A percentile compares a stretch with the other conserved stretches of the same genome.
phyloP scores from a whole-genome alignment of 2,888 invertebrate species.

The Cancer borealis region DNA sequence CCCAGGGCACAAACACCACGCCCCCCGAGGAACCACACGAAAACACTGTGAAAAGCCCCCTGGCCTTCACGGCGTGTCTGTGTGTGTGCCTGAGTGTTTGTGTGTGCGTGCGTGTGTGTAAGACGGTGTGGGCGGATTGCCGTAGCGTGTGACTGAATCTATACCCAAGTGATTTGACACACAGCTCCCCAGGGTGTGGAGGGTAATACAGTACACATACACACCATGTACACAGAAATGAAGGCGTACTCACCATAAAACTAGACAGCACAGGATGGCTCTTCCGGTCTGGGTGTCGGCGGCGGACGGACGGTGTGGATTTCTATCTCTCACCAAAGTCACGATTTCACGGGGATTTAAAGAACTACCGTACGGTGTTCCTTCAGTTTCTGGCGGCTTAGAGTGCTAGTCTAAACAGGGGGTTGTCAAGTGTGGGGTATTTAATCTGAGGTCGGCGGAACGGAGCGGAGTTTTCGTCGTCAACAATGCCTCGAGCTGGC shows the following conservation, averaged over 20 bases:
- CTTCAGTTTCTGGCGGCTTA: constrained; percentile 22
- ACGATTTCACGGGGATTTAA: constrained; percentile 61
- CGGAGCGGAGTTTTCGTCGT: constrained; percentile 14
- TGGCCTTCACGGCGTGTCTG: constrained; percentile 4
- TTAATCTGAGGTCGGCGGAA: constrained; percentile 29
- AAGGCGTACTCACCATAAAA: constrained; percentile 71
- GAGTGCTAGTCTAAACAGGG: constrained; percentile 4
- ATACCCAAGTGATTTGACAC: constrained; percentile 14
- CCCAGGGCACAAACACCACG: background rate
- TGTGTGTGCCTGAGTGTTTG: constrained; percentile 28
- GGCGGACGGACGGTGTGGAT: constrained; percentile 40
- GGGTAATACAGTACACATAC: background rate
- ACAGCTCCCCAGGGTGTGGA: background rate
- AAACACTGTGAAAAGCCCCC: background rate
- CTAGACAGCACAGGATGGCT: constrained; percentile 59
- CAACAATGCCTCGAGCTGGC: constrained; percentile 54
- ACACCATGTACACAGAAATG: constrained; percentile 22
- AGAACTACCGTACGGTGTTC: background rate
- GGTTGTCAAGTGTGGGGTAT: background rate
- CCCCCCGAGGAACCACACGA: background rate
- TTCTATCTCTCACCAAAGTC: constrained; percentile 60
- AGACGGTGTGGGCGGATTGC: constrained; percentile 25
- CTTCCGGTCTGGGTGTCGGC: constrained; percentile 51
- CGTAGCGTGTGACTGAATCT: constrained; percentile 25
- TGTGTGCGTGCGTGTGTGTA: constrained; percentile 13